These are phyloP conservation scores for Protonemura montana DNA, from an alignment of 2,888 invertebrate species.

Conservation along the genomic window DNA sequence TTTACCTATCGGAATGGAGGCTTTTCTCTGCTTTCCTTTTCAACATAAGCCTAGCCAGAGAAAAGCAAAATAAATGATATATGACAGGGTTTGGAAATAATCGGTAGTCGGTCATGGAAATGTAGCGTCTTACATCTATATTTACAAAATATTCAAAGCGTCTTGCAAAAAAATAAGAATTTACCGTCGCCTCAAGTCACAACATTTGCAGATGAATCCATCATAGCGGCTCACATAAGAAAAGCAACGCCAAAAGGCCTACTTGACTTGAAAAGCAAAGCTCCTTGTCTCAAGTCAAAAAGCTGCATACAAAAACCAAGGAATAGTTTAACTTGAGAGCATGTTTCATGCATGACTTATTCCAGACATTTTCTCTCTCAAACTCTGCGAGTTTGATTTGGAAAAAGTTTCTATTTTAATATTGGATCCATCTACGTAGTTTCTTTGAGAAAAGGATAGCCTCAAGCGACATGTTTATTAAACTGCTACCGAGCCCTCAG, in stretches of 20 bases:
- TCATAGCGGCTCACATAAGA: neutral
- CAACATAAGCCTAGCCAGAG: neutral
- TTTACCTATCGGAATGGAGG: neutral
- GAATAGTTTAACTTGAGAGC: slow-evolving; percentile 5
- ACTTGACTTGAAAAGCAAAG: slow-evolving; percentile 12
- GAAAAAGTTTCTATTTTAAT: slow-evolving; percentile 12
- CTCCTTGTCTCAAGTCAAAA: slow-evolving; percentile 12
- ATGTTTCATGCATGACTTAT: slow-evolving; percentile 12
- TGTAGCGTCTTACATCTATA: slow-evolving; percentile 5
- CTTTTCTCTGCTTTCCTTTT: neutral
- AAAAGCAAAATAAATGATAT: neutral
- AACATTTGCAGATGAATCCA: slow-evolving; percentile 12
- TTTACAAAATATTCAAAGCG: slow-evolving; percentile 12
- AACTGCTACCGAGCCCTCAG: neutral
- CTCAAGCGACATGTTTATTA: neutral
- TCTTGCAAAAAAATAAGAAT: neutral
- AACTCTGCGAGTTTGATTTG: neutral
- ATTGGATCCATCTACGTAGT: slow-evolving; percentile 3
- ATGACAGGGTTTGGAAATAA: neutral
- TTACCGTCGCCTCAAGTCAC: slow-evolving; percentile 12
- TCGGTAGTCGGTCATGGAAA: slow-evolving; percentile 7
- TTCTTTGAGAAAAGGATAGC: neutral
- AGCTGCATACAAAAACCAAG: slow-evolving; percentile 5
- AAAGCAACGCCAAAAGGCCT: slow-evolving; percentile 5
- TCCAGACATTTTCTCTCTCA: slow-evolving; percentile 2